Percentiles rank a stretch among this genome's conserved stretches.
These are phyloP conservation scores for Chironomus striatipennis DNA, from an alignment of 1,140 invertebrate genomes.

Conservation along the genomic window DNA sequence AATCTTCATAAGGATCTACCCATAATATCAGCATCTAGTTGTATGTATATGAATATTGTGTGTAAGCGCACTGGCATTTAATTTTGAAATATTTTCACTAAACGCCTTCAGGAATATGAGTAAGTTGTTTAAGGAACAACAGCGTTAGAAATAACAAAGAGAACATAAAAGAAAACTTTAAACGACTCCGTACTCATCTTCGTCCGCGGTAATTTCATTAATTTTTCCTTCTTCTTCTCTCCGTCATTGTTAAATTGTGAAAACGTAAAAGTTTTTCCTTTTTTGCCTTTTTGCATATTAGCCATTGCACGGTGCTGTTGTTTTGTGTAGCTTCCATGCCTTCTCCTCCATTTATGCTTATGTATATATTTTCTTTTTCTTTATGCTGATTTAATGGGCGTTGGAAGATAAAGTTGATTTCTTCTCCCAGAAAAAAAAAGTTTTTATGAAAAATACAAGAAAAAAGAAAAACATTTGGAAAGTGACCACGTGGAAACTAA, in stretches of 20 bases:
- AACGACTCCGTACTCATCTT: constrained; percentile 5
- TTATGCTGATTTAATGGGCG: constrained; percentile 12
- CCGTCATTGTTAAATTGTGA: background rate
- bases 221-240: background rate
- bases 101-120: too few species aligned
- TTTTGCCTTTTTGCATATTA: too few species aligned
- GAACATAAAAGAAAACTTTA: background rate
- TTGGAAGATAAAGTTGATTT: constrained; percentile 6
- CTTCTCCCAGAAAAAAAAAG: background rate
- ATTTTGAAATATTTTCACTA: background rate
- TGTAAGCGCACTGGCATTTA: background rate
- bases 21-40: background rate
- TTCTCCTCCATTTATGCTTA: background rate
- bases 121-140: background rate
- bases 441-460: background rate
- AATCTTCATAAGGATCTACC: background rate
- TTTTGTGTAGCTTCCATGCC: background rate
- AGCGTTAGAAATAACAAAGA: background rate
- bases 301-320: too few species aligned
- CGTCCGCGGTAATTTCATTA: constrained; percentile 12
- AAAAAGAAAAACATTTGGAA: background rate
- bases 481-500: constrained; percentile 6
- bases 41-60: background rate
- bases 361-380: background rate
- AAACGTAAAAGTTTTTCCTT: background rate